phyloP scores from a whole-genome alignment of 2,113 vertebrate species.

The Felis chaus region DNA sequence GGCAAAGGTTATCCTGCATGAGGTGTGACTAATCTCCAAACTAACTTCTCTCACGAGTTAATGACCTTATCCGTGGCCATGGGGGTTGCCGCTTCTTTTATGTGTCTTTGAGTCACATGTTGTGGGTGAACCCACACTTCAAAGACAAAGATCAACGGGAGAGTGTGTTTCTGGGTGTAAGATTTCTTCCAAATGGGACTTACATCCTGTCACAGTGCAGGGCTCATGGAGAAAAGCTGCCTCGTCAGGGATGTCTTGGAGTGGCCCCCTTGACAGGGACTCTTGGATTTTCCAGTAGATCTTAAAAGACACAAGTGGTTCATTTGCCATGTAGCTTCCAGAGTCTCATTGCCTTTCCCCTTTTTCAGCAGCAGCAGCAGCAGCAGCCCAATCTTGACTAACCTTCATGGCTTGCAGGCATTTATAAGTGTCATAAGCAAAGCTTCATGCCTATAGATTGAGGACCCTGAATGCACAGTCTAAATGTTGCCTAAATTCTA shows the following conservation, averaged over 20 bases:
- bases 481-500: not conserved
- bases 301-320: not conserved
- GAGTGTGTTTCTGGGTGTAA: not conserved
- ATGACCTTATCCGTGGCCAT: not conserved
- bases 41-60: not conserved
- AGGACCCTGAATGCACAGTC: not conserved
- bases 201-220: not conserved
- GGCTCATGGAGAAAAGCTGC: not conserved
- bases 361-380: not conserved
- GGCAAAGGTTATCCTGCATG: constrained; percentile 50
- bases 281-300: not conserved
- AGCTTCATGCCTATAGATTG: not conserved
- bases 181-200: constrained; percentile 15
- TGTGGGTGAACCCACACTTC: constrained; percentile 77
- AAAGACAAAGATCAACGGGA: constrained; percentile 53
- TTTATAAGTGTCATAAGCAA: not conserved
- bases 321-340: not conserved
- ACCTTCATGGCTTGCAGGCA: not conserved
- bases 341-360: not conserved
- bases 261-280: not conserved
- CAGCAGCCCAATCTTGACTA: not conserved
- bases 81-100: constrained; percentile 59
- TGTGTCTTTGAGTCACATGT: constrained; percentile 76
- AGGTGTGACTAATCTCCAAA: constrained; percentile 53
- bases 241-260: not conserved